A percentile compares a stretch with the other conserved stretches of the same genome.
These are phyloP conservation scores for Colletes gigas DNA, from an alignment of 1,140 invertebrate species.

Conservation along the genomic window DNA sequence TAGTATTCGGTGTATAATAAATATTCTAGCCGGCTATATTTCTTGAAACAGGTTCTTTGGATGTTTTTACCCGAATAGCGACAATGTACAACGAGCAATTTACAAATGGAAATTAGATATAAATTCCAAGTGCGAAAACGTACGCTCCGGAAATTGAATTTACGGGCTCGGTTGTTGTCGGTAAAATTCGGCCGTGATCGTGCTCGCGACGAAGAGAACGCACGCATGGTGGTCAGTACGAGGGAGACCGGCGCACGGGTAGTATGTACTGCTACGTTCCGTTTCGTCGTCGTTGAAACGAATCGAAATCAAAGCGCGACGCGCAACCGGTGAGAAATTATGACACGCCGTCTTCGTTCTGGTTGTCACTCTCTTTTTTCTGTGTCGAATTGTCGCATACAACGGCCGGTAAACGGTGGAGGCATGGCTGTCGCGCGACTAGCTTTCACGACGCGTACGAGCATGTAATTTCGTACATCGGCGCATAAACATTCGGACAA, in stretches of 20 bases:
- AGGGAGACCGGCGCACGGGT: not conserved
- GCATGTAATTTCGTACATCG: slow-evolving; percentile 19
- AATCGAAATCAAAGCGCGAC: slow-evolving; percentile 29
- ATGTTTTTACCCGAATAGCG: too few relatives aligned
- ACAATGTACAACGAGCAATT: not conserved
- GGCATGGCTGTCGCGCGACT: not conserved
- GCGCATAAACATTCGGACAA: slow-evolving; percentile 10
- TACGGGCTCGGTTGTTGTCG: not conserved
- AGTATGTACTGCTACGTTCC: slow-evolving; percentile 7
- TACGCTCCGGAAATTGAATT: not conserved
- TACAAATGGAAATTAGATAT: too few relatives aligned
- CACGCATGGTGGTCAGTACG: not conserved
- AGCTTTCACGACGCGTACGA: not conserved
- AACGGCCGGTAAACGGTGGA: not conserved
- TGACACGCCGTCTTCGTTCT: slow-evolving; percentile 27
- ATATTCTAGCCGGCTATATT: too few relatives aligned
- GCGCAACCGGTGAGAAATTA: slow-evolving; percentile 20
- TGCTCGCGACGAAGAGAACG: not conserved
- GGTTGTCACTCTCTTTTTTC: not conserved
- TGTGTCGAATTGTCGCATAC: not conserved
- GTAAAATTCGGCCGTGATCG: not conserved
- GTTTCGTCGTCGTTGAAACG: slow-evolving; percentile 3
- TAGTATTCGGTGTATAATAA: too few relatives aligned
- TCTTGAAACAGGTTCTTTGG: too few relatives aligned
- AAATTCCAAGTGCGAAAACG: not conserved